Evolutionary conservation across 2,797 vertebrate species (phyloP).

Genomic region (Sebastes iracundus): DNA sequence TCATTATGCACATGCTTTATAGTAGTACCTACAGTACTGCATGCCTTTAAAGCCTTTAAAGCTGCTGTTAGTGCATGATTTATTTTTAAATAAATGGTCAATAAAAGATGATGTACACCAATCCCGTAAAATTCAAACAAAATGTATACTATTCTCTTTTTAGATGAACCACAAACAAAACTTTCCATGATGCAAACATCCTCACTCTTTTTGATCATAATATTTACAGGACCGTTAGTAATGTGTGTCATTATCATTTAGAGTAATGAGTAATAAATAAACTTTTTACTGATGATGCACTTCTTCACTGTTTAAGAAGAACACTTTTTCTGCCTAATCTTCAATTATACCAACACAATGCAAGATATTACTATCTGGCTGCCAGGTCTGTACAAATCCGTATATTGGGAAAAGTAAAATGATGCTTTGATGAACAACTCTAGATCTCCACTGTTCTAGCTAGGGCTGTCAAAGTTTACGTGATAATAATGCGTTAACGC

Average conservation of each 20-base stretch:
- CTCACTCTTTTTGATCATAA: too few relatives aligned
- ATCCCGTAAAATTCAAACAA: neutral
- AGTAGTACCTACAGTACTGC: slow-evolving; percentile 1
- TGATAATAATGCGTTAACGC: too few relatives aligned
- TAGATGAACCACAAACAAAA: neutral
- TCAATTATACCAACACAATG: neutral
- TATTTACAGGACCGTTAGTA: neutral
- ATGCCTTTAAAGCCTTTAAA: neutral
- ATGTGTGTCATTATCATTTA: neutral
- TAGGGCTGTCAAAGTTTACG: too few relatives aligned
- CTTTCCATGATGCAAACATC: too few relatives aligned
- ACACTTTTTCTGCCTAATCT: neutral
- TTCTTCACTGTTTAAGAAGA: neutral
- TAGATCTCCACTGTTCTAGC: neutral
- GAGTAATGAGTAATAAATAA: neutral
- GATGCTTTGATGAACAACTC: neutral
- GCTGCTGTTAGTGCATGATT: neutral
- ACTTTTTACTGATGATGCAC: neutral
- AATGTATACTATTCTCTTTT: neutral
- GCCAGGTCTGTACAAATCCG: neutral
- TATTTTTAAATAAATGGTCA: neutral
- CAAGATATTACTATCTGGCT: neutral
- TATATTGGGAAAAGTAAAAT: neutral
- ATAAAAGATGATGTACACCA: neutral
- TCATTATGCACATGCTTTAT: slow-evolving; percentile 47